phyloP scores from a whole-genome alignment of 2,888 invertebrate genomes.

The Ctena decussata region DNA sequence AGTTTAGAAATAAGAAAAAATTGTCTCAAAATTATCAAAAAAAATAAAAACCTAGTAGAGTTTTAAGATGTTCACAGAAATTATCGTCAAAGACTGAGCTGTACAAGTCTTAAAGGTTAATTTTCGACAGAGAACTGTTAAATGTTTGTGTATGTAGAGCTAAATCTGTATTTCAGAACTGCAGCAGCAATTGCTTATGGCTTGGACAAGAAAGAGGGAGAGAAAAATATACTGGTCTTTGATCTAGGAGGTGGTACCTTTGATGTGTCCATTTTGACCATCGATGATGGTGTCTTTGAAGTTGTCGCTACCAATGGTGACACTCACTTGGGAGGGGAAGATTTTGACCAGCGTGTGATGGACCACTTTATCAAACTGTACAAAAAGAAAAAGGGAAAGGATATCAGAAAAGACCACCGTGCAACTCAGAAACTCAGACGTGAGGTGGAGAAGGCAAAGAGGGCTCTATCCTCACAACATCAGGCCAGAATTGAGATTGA shows the following conservation, averaged over 20 bases:
- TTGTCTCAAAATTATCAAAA: too few relatives aligned
- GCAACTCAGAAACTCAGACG: conserved; percentile 98
- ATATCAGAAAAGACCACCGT: conserved; percentile 96
- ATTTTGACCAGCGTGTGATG: conserved; percentile 99
- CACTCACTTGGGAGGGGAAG: conserved; percentile 99
- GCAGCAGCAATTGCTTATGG: conserved; percentile 99
- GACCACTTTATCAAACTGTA: conserved; percentile 99
- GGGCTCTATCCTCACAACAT: conserved; percentile 97
- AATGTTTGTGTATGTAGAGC: too few relatives aligned
- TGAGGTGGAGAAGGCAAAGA: conserved; percentile 99
- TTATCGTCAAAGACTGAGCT: too few relatives aligned
- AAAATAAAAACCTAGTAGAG: too few relatives aligned
- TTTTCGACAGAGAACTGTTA: too few relatives aligned
- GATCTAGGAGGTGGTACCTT: conserved; percentile 99
- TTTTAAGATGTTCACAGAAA: too few relatives aligned
- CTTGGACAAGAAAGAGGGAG: conserved; percentile 98
- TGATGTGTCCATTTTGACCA: conserved; percentile 98
- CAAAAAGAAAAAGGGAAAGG: conserved; percentile 99
- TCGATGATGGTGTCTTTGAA: conserved; percentile 99
- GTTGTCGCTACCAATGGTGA: conserved; percentile 95
- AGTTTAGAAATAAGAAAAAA: too few relatives aligned
- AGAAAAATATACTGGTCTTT: conserved; percentile 99
- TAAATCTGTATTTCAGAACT: conserved; percentile 88
- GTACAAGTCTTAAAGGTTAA: too few relatives aligned
- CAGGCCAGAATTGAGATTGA: conserved; percentile 99